phyloP scores from a whole-genome alignment of 2,888 invertebrate genomes.

The Byasa hedistus region DNA sequence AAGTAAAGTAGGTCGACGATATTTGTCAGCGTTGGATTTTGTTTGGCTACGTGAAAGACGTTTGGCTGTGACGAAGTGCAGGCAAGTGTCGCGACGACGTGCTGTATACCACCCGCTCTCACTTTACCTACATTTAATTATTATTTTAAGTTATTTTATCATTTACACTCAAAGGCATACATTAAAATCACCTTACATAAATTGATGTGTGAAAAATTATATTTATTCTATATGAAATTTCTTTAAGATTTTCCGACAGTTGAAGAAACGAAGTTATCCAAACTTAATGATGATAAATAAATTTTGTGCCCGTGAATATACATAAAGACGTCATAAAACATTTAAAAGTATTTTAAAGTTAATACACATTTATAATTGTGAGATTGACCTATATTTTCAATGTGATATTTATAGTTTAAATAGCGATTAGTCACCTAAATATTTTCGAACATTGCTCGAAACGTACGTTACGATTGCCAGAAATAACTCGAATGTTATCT shows the following conservation, averaged over 20 bases:
- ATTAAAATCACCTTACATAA: too few relatives aligned
- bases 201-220: too few relatives aligned
- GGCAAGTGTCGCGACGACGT: slow-evolving; percentile 54
- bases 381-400: slow-evolving; percentile 28
- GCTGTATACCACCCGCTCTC: too few relatives aligned
- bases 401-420: slow-evolving; percentile 23
- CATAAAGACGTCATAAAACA: too few relatives aligned
- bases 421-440: slow-evolving; percentile 24
- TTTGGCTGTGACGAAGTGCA: slow-evolving; percentile 50
- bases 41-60: slow-evolving; percentile 49
- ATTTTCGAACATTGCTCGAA: slow-evolving; percentile 33
- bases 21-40: slow-evolving; percentile 52
- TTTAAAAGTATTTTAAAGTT: neutral
- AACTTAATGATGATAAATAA: too few relatives aligned
- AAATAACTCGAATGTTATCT: slow-evolving; percentile 41
- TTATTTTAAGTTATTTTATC: neutral
- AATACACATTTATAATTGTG: neutral
- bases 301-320: too few relatives aligned
- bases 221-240: too few relatives aligned
- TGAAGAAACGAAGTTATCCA: too few relatives aligned
- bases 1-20: slow-evolving; percentile 55
- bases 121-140: too few relatives aligned
- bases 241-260: too few relatives aligned
- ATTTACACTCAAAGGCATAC: too few relatives aligned
- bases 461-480: slow-evolving; percentile 31